Percentiles rank a stretch among this genome's conserved stretches.
These are phyloP conservation scores for Eriocheir sinensis DNA, from an alignment of 1,140 invertebrate genomes.

Conservation along the genomic window DNA sequence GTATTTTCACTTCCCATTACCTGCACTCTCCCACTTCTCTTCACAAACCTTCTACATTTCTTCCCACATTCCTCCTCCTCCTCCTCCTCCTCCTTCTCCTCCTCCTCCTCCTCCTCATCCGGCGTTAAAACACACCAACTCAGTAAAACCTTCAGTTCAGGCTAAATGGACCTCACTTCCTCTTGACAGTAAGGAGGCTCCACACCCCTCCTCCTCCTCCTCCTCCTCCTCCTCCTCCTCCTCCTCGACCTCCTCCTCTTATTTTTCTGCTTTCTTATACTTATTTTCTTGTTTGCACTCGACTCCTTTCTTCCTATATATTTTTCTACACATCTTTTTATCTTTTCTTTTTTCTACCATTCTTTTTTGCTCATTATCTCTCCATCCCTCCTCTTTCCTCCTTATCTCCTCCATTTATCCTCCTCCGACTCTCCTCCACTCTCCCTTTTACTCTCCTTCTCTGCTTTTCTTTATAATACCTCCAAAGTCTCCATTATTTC, in stretches of 20 bases:
- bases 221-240: background rate
- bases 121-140: background rate
- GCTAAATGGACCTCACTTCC: background rate
- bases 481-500: no score
- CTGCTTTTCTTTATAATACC: background rate
- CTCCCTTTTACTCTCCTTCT: background rate
- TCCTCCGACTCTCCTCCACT: no score
- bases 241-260: background rate
- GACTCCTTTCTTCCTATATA: no score
- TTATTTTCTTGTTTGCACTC: no score
- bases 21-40: background rate
- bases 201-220: background rate
- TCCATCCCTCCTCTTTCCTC: no score
- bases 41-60: background rate
- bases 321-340: no score
- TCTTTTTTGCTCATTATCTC: no score
- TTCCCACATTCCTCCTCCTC: background rate
- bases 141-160: conserved; percentile 2
- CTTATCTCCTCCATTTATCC: no score
- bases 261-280: no score
- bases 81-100: conserved; percentile 18
- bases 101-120: conserved; percentile 9
- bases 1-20: no score
- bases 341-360: no score
- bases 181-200: background rate